Base-by-base conservation (phyloP, 2,888 invertebrate genomes). In the Tenthredo mesomela region DNA sequence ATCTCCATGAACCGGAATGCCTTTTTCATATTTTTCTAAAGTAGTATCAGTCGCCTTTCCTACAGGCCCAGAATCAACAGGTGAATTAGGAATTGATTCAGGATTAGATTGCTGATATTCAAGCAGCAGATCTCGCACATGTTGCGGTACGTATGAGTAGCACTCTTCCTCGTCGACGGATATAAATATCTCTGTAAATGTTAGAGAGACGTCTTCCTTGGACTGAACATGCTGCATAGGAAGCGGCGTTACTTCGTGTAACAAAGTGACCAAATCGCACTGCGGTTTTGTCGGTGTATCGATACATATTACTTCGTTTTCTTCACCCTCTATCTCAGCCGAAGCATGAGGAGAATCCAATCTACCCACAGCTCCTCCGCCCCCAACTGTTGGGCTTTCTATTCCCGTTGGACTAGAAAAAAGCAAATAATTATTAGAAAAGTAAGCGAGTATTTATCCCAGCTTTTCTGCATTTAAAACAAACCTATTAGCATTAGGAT, bases 271-370 rank as follows among this genome's bases (percentile, higher is more conserved):
- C 82, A 97, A 93, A 93, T 97, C 96, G 86, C 95, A 95, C 89
- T 95, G 95, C 0, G 97, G 96, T 71, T 95, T 94, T 9, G 96
- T 95, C 0, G 97, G 97, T 0, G 96, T 96, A 88, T 97, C 97
- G 25, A 97, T 96, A 58, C 95, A 95, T 0, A 97, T 96, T 9
- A 97, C 95, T 90, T 97, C 97, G 0, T 96, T 96, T 90, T 97
- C 97, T 88, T 97, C 96, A 0, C 96, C 97, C 92, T 97, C 97
- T n/a, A 97, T 95, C 92, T 97, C 97, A 0, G 97, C 97, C 0
- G 96, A 96, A 6, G 96, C 96, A 71, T 94, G 94, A 0, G 95
- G 94, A 0, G 95, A 94, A 88, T 95, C 94, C 33, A 95, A 91
- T n/a, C 94, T 93, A 0, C 95, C 95, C 0, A 95, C 94, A 9